A percentile compares a stretch with the other conserved stretches of the same genome.
phyloP scores from a whole-genome alignment of 2,113 vertebrate genomes.

The Archilochus colubris region DNA sequence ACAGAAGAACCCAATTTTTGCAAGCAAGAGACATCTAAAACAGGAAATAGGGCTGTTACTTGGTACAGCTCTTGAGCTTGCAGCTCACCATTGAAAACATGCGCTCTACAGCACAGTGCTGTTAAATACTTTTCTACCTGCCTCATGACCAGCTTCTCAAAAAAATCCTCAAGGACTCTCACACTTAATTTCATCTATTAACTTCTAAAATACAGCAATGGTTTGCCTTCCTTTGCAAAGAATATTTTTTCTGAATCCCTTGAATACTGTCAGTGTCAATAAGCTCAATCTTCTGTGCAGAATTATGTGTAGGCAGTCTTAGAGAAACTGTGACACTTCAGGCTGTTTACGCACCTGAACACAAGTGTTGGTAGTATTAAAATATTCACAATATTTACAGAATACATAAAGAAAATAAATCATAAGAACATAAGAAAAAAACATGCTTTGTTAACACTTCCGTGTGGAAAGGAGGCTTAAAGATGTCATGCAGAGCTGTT shows the following conservation, averaged over 20 bases:
- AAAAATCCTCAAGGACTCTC: background rate
- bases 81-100: fast-evolving
- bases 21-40: background rate
- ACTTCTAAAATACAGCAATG: background rate
- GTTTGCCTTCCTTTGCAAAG: background rate
- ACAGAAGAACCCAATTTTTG: background rate
- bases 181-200: background rate
- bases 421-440: constrained; percentile 27
- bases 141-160: background rate
- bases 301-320: background rate
- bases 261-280: background rate
- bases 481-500: constrained; percentile 9
- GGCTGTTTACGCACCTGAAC: background rate
- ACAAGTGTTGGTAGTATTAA: background rate
- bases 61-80: background rate
- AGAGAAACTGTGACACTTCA: background rate
- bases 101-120: background rate
- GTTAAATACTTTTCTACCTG: background rate
- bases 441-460: constrained; percentile 2
- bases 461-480: background rate
- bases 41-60: background rate
- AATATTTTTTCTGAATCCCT: background rate
- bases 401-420: background rate
- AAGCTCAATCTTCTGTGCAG: background rate
- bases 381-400: background rate